These are phyloP conservation scores for Alfaro cultratus DNA, from an alignment of 2,797 vertebrate genomes.

Conservation along the genomic window DNA sequence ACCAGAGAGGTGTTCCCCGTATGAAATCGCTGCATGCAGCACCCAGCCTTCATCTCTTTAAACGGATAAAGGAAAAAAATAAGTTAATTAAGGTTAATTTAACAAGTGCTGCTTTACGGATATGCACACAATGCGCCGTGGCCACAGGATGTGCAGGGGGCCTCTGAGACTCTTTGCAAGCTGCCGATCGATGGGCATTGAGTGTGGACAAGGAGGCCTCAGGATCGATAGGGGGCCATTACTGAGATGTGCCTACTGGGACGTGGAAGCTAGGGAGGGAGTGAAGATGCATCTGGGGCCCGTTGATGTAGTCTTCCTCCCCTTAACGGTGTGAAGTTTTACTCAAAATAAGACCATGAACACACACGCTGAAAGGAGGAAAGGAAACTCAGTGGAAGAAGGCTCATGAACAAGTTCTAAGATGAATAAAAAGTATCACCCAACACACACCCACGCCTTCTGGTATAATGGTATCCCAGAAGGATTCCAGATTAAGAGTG, in stretches of 20 bases:
- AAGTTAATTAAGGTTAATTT: conserved; percentile 23
- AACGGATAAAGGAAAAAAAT: not conserved
- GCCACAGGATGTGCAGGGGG: conserved; percentile 67
- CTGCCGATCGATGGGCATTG: conserved; percentile 76
- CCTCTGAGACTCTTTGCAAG: conserved; percentile 75
- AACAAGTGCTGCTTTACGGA: conserved; percentile 46
- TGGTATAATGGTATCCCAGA: conserved; percentile 56
- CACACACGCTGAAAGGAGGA: conserved; percentile 19
- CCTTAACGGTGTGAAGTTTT: conserved; percentile 54
- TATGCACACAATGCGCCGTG: conserved; percentile 25
- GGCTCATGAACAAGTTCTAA: not conserved
- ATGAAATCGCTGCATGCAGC: not conserved
- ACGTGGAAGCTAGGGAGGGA: conserved; percentile 39
- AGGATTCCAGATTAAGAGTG: conserved; percentile 27
- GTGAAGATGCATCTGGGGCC: conserved; percentile 46
- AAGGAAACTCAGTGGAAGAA: conserved; percentile 17
- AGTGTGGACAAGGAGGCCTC: conserved; percentile 77
- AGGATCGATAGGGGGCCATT: conserved; percentile 79
- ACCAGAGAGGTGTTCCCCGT: not conserved
- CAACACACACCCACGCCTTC: conserved; percentile 14
- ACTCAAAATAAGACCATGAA: conserved; percentile 38
- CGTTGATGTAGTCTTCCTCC: conserved; percentile 58
- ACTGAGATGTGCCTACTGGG: conserved; percentile 76
- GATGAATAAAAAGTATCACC: conserved; percentile 25
- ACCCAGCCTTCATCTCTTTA: not conserved